These are phyloP conservation scores for Nomada goodeniana DNA, from an alignment of 2,888 invertebrate species.

Conservation along the genomic window DNA sequence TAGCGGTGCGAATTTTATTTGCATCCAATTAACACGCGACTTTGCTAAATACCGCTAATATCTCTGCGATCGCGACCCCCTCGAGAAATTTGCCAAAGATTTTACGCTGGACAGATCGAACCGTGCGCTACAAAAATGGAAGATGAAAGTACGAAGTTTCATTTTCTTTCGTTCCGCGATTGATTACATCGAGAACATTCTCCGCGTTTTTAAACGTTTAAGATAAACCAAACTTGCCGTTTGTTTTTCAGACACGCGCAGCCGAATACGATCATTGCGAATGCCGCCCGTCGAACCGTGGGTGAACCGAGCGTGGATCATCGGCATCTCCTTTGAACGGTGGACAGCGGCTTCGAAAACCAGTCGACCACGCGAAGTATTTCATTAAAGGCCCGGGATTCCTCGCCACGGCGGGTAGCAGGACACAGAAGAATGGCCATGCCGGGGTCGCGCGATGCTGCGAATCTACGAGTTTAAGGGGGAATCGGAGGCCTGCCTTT, in stretches of 20 bases:
- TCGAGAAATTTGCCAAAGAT: constrained; percentile 28
- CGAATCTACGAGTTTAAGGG: constrained; percentile 29
- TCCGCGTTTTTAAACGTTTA: too few relatives aligned
- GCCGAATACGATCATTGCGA: not conserved
- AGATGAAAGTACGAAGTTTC: not conserved
- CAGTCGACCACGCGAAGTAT: constrained; percentile 47
- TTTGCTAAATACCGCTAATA: constrained; percentile 45
- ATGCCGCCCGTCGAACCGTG: not conserved
- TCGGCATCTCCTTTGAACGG: constrained; percentile 23
- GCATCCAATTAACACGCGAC: constrained; percentile 54
- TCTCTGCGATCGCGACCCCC: constrained; percentile 2
- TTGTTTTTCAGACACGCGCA: constrained; percentile 38
- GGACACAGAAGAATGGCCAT: constrained; percentile 13
- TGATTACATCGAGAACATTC: too few relatives aligned
- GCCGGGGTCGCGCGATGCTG: constrained; percentile 17
- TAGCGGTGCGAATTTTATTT: constrained; percentile 47
- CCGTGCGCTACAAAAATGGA: not conserved
- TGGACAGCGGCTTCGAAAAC: constrained; percentile 35
- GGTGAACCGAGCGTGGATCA: constrained; percentile 20
- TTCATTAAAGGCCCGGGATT: constrained; percentile 40
- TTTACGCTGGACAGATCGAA: constrained; percentile 11
- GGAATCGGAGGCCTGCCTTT: constrained; percentile 32
- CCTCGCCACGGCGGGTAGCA: not conserved
- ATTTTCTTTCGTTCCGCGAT: too few relatives aligned
- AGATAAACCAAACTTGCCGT: not conserved